Evolutionary conservation across 1,140 invertebrate genomes (phyloP), one percentile per base, ranked within the genome.

Genomic region (Eurosta solidaginis): DNA sequence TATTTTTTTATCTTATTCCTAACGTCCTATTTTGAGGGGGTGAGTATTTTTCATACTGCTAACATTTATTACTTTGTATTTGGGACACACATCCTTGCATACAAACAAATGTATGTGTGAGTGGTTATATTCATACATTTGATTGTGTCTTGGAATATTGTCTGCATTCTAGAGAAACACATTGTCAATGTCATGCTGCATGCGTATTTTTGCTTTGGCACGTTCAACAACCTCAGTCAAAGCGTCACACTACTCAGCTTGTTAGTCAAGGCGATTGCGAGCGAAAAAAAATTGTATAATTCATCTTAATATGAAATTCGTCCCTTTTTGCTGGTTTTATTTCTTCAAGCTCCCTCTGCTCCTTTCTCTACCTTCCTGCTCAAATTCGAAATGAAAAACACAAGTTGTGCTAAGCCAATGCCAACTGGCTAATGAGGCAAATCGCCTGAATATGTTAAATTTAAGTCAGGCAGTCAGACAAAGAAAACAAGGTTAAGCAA

Each of bases 371-470:
- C 3, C n/a, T 20, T 12, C 14, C 33, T n/a, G 7, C 59, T n/a
- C 59, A 22, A 29, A n/a, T 10, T 17, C n/a, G 14, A 3, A 12
- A 1, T n/a, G 54, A 4, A 22, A 22, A 20, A 7, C 59, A 68
- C n/a, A 68, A 68, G 36, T 68, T 20, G n/a, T n/a, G 59, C 45
- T 17, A 47, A 47, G 45, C 45, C 14, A 47, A 40, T 40, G 33
- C 59, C 59, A 68, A 68, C n/a, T 80, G 82, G 84, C 84, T 85
- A 85, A 85, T 85, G 84, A 85, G 84, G 82, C 84, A 85, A 85
- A 85, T 76, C 81, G 84, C 84, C 84, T 79, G 79, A 85, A 85
- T 84, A 83, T 85, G 84, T 82, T 63, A 44, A 63, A 77, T 59
- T 54, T n/a, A 59, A 77, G 25, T 63, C 44, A 49, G 75, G 29